phyloP scores from a whole-genome alignment of 2,797 vertebrate genomes.

The Lepus oiostolus region DNA sequence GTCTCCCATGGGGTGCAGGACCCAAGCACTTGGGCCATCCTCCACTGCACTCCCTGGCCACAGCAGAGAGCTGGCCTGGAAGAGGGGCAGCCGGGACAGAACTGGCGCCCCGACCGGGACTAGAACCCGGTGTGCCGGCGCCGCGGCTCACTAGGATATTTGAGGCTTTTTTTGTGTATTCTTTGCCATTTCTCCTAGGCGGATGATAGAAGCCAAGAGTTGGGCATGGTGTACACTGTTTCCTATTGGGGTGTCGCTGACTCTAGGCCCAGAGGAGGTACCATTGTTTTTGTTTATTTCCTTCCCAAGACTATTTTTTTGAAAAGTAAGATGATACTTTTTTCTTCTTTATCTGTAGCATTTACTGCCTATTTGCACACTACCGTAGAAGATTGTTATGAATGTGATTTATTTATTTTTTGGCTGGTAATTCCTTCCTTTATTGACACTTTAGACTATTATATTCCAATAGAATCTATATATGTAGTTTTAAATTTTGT shows the following conservation, averaged over 20 bases:
- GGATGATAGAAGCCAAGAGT: neutral
- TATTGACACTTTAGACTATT: neutral
- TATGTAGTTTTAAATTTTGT: conserved; percentile 6
- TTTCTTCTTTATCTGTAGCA: neutral
- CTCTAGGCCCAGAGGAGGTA: neutral
- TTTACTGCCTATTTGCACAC: neutral
- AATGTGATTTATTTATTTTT: conserved; percentile 6
- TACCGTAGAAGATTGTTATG: neutral
- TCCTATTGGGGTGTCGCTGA: neutral
- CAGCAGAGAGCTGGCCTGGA: too few relatives aligned
- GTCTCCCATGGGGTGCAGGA: too few relatives aligned
- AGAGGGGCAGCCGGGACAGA: too few relatives aligned
- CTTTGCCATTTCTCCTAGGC: conserved; percentile 6
- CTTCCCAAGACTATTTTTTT: neutral
- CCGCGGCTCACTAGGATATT: too few relatives aligned
- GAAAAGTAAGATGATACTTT: neutral
- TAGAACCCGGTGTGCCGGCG: too few relatives aligned
- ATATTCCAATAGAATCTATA: neutral
- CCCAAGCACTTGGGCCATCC: too few relatives aligned
- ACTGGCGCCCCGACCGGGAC: too few relatives aligned
- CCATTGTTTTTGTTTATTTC: neutral
- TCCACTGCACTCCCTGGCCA: too few relatives aligned
- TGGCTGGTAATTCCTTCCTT: conserved; percentile 9
- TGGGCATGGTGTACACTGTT: neutral
- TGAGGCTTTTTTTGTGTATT: neutral